Percentiles rank a stretch among this genome's conserved stretches.
Conservation (phyloP, 2,888 invertebrate genomes). For the Muschampia plurimacula region DNA sequence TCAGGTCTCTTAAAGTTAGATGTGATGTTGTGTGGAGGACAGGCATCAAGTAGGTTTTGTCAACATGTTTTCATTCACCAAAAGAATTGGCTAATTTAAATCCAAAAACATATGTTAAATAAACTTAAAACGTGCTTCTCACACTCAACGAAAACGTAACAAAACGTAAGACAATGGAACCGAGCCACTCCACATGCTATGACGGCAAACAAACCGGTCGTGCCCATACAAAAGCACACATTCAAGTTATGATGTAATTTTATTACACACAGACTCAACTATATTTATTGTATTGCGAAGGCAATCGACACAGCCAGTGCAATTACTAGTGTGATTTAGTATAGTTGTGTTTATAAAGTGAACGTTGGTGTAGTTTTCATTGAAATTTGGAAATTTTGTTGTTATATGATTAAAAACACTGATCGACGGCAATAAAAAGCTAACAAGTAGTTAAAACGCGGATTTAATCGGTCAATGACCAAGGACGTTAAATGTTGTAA, state of each 20-base stretch:
- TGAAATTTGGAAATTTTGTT: background rate
- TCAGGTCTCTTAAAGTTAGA: too few species aligned
- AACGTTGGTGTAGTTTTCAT: background rate
- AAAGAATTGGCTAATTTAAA: too few species aligned
- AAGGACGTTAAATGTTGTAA: background rate
- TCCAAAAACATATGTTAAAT: too few species aligned
- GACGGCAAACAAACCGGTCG: slow-evolving; percentile 24
- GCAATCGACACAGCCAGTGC: slow-evolving; percentile 8
- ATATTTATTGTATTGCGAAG: slow-evolving; percentile 6
- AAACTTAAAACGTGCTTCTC: too few species aligned
- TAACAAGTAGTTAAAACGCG: background rate
- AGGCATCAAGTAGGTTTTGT: too few species aligned
- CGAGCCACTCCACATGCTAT: slow-evolving; percentile 7
- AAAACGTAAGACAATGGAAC: slow-evolving; percentile 11
- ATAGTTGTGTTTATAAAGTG: slow-evolving; percentile 3
- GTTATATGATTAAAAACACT: background rate
- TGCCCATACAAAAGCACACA: background rate
- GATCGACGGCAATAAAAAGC: background rate
- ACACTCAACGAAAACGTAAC: background rate
- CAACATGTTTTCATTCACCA: too few species aligned
- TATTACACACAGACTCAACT: background rate
- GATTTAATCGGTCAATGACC: background rate
- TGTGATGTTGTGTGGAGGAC: too few species aligned
- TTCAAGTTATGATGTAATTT: background rate
- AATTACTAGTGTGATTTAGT: background rate